A percentile compares a stretch with the other conserved stretches of the same genome.
These are phyloP conservation scores for Apotomis capreana DNA, from an alignment of 2,888 invertebrate genomes.

Conservation along the genomic window DNA sequence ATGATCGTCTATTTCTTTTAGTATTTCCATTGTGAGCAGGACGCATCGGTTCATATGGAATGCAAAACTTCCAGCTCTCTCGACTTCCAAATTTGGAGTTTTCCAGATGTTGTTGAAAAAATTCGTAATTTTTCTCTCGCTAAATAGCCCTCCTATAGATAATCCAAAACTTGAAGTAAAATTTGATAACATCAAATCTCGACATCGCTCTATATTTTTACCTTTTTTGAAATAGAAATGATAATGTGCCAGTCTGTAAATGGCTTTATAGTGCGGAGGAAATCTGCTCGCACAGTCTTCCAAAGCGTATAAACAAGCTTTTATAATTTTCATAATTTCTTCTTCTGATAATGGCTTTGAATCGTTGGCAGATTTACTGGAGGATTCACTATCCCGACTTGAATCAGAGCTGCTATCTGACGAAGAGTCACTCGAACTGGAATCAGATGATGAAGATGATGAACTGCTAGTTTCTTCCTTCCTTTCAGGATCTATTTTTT, in stretches of 20 bases:
- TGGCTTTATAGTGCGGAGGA: slow-evolving; percentile 96
- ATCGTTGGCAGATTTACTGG: slow-evolving; percentile 70
- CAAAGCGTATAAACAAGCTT: slow-evolving; percentile 89
- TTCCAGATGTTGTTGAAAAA: slow-evolving; percentile 98
- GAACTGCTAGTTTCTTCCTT: slow-evolving; percentile 72
- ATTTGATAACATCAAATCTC: slow-evolving; percentile 87
- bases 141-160: slow-evolving; percentile 91
- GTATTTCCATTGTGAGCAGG: slow-evolving; percentile 90
- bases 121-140: slow-evolving; percentile 92
- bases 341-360: slow-evolving; percentile 74
- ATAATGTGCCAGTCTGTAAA: slow-evolving; percentile 93
- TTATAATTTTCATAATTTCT: slow-evolving; percentile 84
- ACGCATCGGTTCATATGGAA: slow-evolving; percentile 95
- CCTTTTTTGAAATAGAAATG: slow-evolving; percentile 89
- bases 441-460: slow-evolving; percentile 75
- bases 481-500: slow-evolving; percentile 36
- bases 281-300: slow-evolving; percentile 93
- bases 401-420: slow-evolving; percentile 81
- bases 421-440: slow-evolving; percentile 83
- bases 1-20: slow-evolving; percentile 91
- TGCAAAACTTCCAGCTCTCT: slow-evolving; percentile 95
- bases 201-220: slow-evolving; percentile 87
- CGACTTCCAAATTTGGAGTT: slow-evolving; percentile 94
- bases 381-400: slow-evolving; percentile 79
- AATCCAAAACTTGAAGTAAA: slow-evolving; percentile 86